Conservation (phyloP, 2,797 vertebrate species). For the Lophius americanus region DNA sequence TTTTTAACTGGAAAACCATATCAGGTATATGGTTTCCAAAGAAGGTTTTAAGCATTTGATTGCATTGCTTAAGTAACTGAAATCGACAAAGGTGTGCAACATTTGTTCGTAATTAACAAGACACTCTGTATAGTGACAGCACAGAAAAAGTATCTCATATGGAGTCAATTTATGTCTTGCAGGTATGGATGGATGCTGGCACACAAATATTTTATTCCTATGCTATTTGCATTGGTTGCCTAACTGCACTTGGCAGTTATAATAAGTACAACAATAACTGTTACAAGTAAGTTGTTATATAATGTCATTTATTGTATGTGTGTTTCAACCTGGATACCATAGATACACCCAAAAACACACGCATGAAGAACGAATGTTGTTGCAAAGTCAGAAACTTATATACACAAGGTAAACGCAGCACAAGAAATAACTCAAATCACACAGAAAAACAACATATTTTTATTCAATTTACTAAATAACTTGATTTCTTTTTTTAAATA, state of each 20-base stretch:
- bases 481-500: not conserved
- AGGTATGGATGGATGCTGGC: slow-evolving; percentile 89
- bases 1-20: no score
- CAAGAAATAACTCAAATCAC: not conserved
- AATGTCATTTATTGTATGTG: not conserved
- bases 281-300: slow-evolving; percentile 81
- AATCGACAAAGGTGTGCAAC: not conserved
- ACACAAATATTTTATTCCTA: slow-evolving; percentile 88
- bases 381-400: not conserved
- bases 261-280: slow-evolving; percentile 87
- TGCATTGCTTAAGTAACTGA: not conserved
- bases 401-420: not conserved
- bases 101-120: slow-evolving; percentile 13
- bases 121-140: not conserved
- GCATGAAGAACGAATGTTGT: not conserved
- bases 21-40: no score
- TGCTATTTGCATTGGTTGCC: slow-evolving; percentile 83
- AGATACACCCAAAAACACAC: not conserved
- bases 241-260: slow-evolving; percentile 84
- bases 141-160: not conserved
- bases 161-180: slow-evolving; percentile 22
- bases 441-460: not conserved
- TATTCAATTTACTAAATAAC: not conserved
- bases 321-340: no score
- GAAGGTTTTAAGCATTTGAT: slow-evolving; percentile 3